Percentiles rank a stretch among this genome's conserved stretches.
These are phyloP conservation scores for Pherbina coryleti DNA, from an alignment of 2,888 invertebrate genomes.

Conservation along the genomic window DNA sequence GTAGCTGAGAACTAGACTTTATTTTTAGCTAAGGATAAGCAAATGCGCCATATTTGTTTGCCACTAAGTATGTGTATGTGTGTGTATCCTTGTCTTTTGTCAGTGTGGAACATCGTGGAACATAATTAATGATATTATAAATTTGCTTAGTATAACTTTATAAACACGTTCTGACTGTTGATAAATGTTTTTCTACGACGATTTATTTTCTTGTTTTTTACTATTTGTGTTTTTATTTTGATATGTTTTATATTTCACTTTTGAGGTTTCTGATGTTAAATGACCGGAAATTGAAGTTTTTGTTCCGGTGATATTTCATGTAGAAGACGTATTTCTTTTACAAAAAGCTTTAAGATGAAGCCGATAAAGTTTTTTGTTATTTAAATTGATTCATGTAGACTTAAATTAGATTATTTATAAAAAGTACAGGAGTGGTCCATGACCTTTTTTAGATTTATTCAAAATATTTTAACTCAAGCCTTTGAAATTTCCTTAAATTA, in stretches of 20 bases:
- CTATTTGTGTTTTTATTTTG: not conserved
- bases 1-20: not conserved
- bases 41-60: not conserved
- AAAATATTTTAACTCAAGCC: too few relatives aligned
- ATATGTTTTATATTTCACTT: not conserved
- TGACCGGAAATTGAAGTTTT: slow-evolving; percentile 2
- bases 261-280: slow-evolving; percentile 4
- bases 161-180: slow-evolving; percentile 11
- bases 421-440: too few relatives aligned
- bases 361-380: not conserved
- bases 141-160: slow-evolving; percentile 27
- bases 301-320: not conserved
- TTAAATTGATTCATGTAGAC: not conserved
- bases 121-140: slow-evolving; percentile 33
- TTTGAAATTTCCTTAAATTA: too few relatives aligned
- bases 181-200: slow-evolving; percentile 27
- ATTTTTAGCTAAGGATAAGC: not conserved
- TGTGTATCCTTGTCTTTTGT: not conserved
- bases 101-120: not conserved
- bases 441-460: too few relatives aligned
- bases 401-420: not conserved
- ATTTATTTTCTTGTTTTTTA: slow-evolving; percentile 11
- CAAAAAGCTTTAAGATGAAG: not conserved
- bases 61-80: not conserved
- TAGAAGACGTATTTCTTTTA: not conserved